Base-by-base conservation (phyloP, 2,113 vertebrate species). In the Nansenia antarctica region DNA sequence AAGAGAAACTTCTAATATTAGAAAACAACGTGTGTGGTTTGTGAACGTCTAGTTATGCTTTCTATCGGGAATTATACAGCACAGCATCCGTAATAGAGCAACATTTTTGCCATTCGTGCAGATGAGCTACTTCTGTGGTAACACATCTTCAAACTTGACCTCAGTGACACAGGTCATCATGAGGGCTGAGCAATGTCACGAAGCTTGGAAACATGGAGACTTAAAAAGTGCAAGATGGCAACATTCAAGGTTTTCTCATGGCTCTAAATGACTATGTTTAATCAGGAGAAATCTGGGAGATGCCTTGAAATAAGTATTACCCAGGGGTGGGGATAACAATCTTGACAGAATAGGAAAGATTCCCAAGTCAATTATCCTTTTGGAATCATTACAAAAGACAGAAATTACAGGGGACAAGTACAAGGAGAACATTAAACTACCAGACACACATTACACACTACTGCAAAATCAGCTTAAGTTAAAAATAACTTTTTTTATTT, bases 381-480 rank as follows among this genome's bases (percentile, higher is more conserved):
- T 54, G 42, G 26, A 52, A 27, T n/a, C 24, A 63, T 29, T 55
- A 12, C 9, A 73, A 22, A 11, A 31, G 24, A 20, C 63, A 53
- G 67, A 54, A 32, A 9, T 32, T 22, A 32, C 27, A 29, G 65
- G 55, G 54, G 52, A 61, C 31, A 39, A 61, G 69, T 29, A 67
- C 22, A 9, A 62, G 35, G 54, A 31, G 55, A 60, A 71, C 3
- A 20, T 72, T 62, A 65, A 73, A 70, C 70, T 54, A 70, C 47
- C 30, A 70, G 37, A 67, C 49, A 39, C 68, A 71, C 61, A 53
- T n/a, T n/a, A 53, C n/a, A 47, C 69, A 35, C 45, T 72, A 62
- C 39, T 76, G 77, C 74, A 59, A 71, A 53, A 73, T 81, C 76
- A 77, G 82, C 79, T 68, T n/a, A 72, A 59, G 74, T 69, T 79